These are phyloP conservation scores for Cryptosula pallasiana DNA, from an alignment of 2,888 invertebrate genomes.

Conservation along the genomic window DNA sequence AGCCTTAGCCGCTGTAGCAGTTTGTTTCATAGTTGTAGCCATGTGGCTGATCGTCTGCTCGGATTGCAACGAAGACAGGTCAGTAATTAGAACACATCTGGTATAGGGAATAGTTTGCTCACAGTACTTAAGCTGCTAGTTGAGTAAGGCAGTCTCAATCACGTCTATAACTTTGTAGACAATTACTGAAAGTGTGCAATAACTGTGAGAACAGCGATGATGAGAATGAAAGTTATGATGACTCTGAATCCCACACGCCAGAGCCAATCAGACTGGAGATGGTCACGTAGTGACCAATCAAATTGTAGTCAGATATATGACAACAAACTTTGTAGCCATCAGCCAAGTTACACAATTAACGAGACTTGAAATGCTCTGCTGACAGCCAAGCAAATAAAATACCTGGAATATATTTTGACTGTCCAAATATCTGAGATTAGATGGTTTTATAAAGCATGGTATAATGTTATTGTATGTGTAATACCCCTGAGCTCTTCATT, in stretches of 20 bases:
- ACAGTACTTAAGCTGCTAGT: neutral
- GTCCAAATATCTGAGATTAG: too few relatives aligned
- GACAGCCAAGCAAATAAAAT: too few relatives aligned
- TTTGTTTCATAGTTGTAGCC: neutral
- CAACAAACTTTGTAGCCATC: too few relatives aligned
- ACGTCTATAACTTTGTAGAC: neutral
- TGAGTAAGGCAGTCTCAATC: neutral
- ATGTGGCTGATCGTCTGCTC: constrained; percentile 21
- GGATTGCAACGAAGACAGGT: constrained; percentile 20
- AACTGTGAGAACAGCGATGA: neutral
- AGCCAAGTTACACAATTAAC: too few relatives aligned
- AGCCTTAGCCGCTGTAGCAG: neutral
- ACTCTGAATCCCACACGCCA: neutral
- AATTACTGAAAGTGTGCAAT: neutral
- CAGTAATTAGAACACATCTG: too few relatives aligned
- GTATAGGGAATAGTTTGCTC: too few relatives aligned
- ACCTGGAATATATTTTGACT: too few relatives aligned
- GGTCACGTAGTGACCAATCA: neutral
- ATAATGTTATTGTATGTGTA: too few relatives aligned
- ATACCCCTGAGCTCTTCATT: too few relatives aligned
- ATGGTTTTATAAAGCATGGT: too few relatives aligned
- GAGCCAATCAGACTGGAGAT: constrained; percentile 14
- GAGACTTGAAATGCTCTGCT: too few relatives aligned
- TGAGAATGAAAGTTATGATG: constrained; percentile 1
- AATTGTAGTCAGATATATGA: too few relatives aligned